phyloP scores from a whole-genome alignment of 2,797 vertebrate genomes.

The Eptatretus atami region DNA sequence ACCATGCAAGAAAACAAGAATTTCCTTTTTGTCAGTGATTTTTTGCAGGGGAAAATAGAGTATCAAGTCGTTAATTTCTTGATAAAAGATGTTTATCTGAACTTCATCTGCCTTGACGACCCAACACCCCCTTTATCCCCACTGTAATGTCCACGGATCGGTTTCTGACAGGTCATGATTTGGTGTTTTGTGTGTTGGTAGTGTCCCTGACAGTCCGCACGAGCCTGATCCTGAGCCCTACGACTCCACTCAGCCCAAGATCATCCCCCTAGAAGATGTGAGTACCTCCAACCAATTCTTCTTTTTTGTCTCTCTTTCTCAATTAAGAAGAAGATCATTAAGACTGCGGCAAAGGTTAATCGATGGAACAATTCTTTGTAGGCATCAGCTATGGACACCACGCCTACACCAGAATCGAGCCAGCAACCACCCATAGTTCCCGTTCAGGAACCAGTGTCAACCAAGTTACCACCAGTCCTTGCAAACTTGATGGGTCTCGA shows the following conservation, averaged over 20 bases:
- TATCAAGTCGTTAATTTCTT: no score
- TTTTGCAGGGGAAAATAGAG: no score
- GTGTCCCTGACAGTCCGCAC: constrained; percentile 39
- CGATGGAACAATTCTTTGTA: neutral
- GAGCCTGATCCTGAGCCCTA: constrained; percentile 66
- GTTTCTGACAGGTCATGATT: neutral
- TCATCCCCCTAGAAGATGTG: constrained; percentile 73
- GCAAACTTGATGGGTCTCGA: neutral
- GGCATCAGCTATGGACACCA: neutral
- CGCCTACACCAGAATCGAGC: neutral
- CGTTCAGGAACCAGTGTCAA: neutral
- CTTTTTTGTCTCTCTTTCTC: neutral
- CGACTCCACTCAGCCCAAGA: constrained; percentile 47
- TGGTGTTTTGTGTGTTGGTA: constrained; percentile 9
- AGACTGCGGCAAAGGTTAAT: neutral
- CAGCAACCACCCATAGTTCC: neutral
- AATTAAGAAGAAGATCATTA: neutral
- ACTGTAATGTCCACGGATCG: no score
- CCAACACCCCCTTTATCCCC: neutral
- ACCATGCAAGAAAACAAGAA: no score
- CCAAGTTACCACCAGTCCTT: neutral
- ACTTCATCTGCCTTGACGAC: no score
- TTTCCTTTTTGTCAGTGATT: no score
- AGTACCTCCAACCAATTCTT: constrained; percentile 3
- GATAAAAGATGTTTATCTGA: no score